A percentile compares a stretch with the other conserved stretches of the same genome.
Conservation (phyloP, 2,888 invertebrate genomes). For the Torymus aiolomorphi region DNA sequence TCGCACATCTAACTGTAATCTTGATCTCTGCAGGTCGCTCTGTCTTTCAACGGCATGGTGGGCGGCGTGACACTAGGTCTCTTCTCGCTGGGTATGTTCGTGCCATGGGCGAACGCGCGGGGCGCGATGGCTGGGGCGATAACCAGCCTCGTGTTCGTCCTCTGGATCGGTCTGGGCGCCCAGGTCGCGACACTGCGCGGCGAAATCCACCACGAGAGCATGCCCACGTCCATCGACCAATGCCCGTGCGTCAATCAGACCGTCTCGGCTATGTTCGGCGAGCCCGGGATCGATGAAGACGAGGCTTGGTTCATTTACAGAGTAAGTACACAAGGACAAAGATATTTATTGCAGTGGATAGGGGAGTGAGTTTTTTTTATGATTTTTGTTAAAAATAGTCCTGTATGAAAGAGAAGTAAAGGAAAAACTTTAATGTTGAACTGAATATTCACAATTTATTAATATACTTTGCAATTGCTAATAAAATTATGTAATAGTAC, state of each 20-base stretch:
- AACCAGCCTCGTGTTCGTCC: conserved; percentile 79
- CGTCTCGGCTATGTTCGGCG: conserved; percentile 38
- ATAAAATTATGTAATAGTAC: no score
- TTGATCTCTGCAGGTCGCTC: conserved; percentile 79
- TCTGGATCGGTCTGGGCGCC: conserved; percentile 83
- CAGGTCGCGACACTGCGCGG: conserved; percentile 79
- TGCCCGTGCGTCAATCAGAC: conserved; percentile 77
- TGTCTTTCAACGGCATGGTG: conserved; percentile 92
- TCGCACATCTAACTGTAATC: background rate
- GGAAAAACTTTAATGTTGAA: no score
- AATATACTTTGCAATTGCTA: no score
- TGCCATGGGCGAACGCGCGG: conserved; percentile 91
- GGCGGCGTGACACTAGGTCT: conserved; percentile 92
- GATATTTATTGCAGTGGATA: no score
- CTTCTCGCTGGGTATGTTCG: conserved; percentile 91
- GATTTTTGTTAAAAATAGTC: no score
- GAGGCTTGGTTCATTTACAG: conserved; percentile 68
- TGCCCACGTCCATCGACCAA: conserved; percentile 77
- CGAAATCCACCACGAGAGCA: conserved; percentile 71
- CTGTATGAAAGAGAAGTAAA: no score
- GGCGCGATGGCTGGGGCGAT: conserved; percentile 83
- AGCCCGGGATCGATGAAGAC: conserved; percentile 37
- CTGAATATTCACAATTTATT: no score
- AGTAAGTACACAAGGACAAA: conserved; percentile 59
- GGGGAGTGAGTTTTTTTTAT: no score